Evolutionary conservation across 2,888 invertebrate species (phyloP), one percentile per base, ranked within the genome.

Genomic region (Caenorhabditis panamensis): DNA sequence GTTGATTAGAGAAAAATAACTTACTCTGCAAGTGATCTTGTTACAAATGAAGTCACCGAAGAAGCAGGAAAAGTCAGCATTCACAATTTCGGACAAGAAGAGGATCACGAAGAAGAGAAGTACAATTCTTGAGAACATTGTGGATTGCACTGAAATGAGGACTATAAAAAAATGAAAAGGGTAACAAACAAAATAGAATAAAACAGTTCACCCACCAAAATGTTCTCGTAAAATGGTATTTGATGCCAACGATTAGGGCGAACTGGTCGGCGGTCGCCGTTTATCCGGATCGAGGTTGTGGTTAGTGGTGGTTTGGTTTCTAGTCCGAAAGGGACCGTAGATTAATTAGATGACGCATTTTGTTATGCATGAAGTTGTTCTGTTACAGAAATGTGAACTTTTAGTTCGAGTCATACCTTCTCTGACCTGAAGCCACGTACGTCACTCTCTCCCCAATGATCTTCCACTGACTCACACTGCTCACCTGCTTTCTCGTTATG

Each of bases 1-100:
- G 13, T 47, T n/a, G n/a, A n/a, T n/a, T n/a, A n/a, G n/a, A 47
- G 9, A n/a, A n/a, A 18, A 9, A 47, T 4, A 47, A 73, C 82
- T 64, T 28, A 82, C 83, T 18, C 63, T 49, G 66, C 80, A 83
- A 16, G 73, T 67, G 22, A 78, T 61, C 11, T 44, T 22, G 20
- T 59, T 67, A 66, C 80, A 83, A 41, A 81, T 67, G 36, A 61
- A 79, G 28, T 77, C 73, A 20, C 83, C 80, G 41, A 80, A 71
- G 26, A 80, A 77, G 59, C 80, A 83, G 11, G 73, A 72, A 44
- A 83, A 80, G 59, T 80, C 83, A 18, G 77, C 80, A 18, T 62
- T 31, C n/a, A 69, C 78, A 1, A 80, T 24, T 16, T 69, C 24
- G 9, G 72, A 20, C 0, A 56, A 8, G 22, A 63, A 36, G 53